phyloP scores from a whole-genome alignment of 2,113 vertebrate genomes.

The Vireo altiloquus region DNA sequence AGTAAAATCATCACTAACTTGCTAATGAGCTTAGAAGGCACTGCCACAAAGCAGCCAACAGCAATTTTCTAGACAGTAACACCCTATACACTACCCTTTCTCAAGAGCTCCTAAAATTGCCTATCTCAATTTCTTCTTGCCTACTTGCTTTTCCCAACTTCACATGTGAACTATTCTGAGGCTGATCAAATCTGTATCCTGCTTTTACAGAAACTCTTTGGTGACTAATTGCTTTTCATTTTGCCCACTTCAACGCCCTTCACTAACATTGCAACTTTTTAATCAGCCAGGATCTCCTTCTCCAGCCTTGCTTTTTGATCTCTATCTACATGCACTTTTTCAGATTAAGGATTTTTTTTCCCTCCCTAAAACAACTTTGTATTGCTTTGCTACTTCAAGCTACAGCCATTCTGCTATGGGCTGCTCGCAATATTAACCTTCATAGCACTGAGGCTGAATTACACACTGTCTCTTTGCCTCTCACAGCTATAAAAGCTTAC shows the following conservation, averaged over 20 bases:
- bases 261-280: background rate
- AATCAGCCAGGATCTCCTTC: background rate
- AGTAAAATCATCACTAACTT: slow-evolving; percentile 23
- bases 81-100: background rate
- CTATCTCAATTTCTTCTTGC: background rate
- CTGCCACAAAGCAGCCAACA: background rate
- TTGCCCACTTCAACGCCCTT: background rate
- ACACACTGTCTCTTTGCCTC: background rate
- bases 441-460: background rate
- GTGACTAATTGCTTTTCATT: background rate
- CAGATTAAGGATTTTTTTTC: background rate
- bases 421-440: background rate
- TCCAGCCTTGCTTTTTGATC: background rate
- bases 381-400: background rate
- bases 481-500: background rate
- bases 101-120: background rate
- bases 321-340: background rate
- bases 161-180: background rate
- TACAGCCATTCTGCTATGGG: background rate
- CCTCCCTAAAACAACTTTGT: background rate
- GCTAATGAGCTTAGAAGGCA: slow-evolving; percentile 10
- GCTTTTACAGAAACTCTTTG: background rate
- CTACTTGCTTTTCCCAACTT: background rate
- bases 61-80: background rate
- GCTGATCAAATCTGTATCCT: background rate